Evolutionary conservation across 2,797 vertebrate species (phyloP).

Genomic region (Trematomus bernacchii): DNA sequence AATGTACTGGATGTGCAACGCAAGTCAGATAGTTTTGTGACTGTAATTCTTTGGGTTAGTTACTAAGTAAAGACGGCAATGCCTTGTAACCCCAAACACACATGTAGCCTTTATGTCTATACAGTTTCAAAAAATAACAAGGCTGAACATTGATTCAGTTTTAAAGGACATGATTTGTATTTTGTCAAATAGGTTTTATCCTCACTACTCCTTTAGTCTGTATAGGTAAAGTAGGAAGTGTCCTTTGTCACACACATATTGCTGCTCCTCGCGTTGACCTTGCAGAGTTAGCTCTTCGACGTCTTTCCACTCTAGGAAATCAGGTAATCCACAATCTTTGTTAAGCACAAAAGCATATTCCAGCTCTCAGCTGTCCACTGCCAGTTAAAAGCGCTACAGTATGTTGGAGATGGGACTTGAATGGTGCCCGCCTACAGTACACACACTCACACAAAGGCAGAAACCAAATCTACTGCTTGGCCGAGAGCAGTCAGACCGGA

Average conservation of each 20-base stretch:
- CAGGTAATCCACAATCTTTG: constrained; percentile 28
- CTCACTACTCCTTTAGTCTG: neutral
- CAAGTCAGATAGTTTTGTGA: neutral
- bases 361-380: constrained; percentile 7
- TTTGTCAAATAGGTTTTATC: constrained; percentile 33
- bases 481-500: constrained; percentile 21
- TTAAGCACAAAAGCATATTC: constrained; percentile 24
- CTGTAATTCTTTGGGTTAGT: neutral
- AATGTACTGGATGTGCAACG: neutral
- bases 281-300: constrained; percentile 32
- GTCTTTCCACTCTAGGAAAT: constrained; percentile 38
- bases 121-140: no score
- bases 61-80: neutral
- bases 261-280: constrained; percentile 43
- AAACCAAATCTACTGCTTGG: constrained; percentile 15
- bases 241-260: constrained; percentile 39
- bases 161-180: constrained; percentile 15
- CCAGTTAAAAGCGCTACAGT: constrained; percentile 27
- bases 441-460: constrained; percentile 15
- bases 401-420: neutral
- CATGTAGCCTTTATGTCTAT: no score
- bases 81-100: neutral
- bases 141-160: no score
- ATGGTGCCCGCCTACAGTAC: neutral
- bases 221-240: neutral